Evolutionary conservation across 2,113 vertebrate genomes (phyloP), one percentile per base, ranked within the genome.

Genomic region (Symphodus melops): DNA sequence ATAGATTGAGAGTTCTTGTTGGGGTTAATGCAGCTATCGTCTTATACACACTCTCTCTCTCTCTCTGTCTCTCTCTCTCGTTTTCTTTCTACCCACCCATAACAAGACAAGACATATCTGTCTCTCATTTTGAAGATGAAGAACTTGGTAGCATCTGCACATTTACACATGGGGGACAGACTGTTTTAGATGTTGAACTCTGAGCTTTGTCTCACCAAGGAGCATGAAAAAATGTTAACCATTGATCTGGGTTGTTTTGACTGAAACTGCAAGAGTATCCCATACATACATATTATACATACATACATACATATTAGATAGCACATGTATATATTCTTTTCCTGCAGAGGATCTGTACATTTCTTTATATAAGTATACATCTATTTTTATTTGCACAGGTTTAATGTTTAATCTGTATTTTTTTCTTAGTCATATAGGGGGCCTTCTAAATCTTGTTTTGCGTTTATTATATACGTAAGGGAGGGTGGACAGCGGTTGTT

Each of bases 1-100:
- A 86, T 90, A 71, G 77, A 89, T 70, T 61, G 72, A 49, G 75
- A 67, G 72, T 81, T 75, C 49, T 71, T 68, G 8, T 23, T 33
- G n/a, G 72, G 36, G 82, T 56, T 84, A 76, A 79, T 74, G 52
- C 49, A 74, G 14, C 52, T 65, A 44, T 68, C 41, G 0, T 52
- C 21, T 53, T 57, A 23, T 36, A 59, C 37, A 36, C 28, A 41
- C 54, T 57, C 56, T 56, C 41, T 33, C 28, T 33, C 28, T 33
- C 28, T 33, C 28, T 33, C 28, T 33, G 4, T 33, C 28, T 33
- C 28, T 28, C 12, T 1, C 17, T n/a, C 13, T 53, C 54, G n/a
- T n/a, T n/a, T n/a, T n/a, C n/a, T n/a, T n/a, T n/a, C n/a, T n/a
- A 16, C 37, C 41, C 17, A 14, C 14, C 9, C 23, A 36, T 49